phyloP scores from a whole-genome alignment of 2,888 invertebrate species.

The Hirtodrosophila cameraria region DNA sequence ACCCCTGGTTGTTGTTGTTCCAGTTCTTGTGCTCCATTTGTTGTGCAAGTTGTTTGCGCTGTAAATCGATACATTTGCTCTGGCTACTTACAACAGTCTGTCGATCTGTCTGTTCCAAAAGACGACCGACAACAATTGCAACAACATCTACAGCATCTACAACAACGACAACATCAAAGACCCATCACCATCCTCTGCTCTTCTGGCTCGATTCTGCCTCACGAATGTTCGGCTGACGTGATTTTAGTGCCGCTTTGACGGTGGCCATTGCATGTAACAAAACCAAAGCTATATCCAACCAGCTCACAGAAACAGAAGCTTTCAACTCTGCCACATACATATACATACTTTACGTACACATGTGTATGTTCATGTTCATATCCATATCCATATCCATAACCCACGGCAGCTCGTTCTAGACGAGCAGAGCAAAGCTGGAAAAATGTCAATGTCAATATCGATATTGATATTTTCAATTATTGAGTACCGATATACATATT shows the following conservation, averaged over 20 bases:
- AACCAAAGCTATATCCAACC: conserved; percentile 44
- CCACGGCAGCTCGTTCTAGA: conserved; percentile 14
- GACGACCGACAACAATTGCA: conserved; percentile 23
- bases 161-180: conserved; percentile 39
- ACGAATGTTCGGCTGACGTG: conserved; percentile 66
- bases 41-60: conserved; percentile 71
- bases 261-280: conserved; percentile 67
- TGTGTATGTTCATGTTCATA: too few relatives aligned
- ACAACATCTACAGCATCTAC: conserved; percentile 7
- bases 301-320: conserved; percentile 23
- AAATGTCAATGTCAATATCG: too few relatives aligned
- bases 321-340: conserved; percentile 2
- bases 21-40: conserved; percentile 71
- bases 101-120: conserved; percentile 27
- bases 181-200: conserved; percentile 31
- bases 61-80: conserved; percentile 77
- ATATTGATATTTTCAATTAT: too few relatives aligned
- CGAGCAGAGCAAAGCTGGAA: too few relatives aligned
- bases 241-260: conserved; percentile 70
- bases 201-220: conserved; percentile 58
- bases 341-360: neutral
- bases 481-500: too few relatives aligned
- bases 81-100: conserved; percentile 67
- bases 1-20: conserved; percentile 44
- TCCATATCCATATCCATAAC: too few relatives aligned